These are phyloP conservation scores for Diplazon laetatorius DNA, from an alignment of 2,888 invertebrate species.

Conservation along the genomic window DNA sequence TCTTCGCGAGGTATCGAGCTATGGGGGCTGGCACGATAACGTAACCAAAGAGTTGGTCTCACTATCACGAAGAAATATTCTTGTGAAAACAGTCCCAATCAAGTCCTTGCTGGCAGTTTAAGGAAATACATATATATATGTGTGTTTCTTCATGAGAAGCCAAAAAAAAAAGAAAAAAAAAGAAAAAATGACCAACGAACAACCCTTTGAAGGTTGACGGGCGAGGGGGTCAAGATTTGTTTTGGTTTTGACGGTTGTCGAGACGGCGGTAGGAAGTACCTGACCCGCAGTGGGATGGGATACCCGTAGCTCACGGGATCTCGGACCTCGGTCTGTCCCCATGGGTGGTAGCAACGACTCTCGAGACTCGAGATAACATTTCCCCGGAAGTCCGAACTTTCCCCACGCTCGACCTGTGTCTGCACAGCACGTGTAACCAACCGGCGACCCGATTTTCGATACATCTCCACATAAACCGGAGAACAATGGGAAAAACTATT, in stretches of 20 bases:
- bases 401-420: slow-evolving; percentile 33
- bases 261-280: slow-evolving; percentile 33
- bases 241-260: slow-evolving; percentile 6
- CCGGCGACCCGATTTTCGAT: slow-evolving; percentile 47
- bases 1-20: neutral
- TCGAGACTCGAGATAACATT: slow-evolving; percentile 47
- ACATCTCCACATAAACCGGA: slow-evolving; percentile 15
- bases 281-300: slow-evolving; percentile 35
- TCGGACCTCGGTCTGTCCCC: slow-evolving; percentile 26
- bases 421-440: slow-evolving; percentile 50
- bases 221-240: slow-evolving; percentile 30
- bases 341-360: slow-evolving; percentile 54
- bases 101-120: no score
- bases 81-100: no score
- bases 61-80: no score
- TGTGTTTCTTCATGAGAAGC: no score
- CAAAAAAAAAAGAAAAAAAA: no score
- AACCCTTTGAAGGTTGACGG: slow-evolving; percentile 46
- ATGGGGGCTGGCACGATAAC: slow-evolving; percentile 38
- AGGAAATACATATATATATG: no score
- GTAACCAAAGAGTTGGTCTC: slow-evolving; percentile 11
- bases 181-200: no score
- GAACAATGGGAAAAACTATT: slow-evolving; percentile 28
- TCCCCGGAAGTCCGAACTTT: slow-evolving; percentile 59
- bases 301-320: slow-evolving; percentile 1